These are phyloP conservation scores for Rotaria magnacalcarata DNA, from an alignment of 2,888 invertebrate genomes.

Conservation along the genomic window DNA sequence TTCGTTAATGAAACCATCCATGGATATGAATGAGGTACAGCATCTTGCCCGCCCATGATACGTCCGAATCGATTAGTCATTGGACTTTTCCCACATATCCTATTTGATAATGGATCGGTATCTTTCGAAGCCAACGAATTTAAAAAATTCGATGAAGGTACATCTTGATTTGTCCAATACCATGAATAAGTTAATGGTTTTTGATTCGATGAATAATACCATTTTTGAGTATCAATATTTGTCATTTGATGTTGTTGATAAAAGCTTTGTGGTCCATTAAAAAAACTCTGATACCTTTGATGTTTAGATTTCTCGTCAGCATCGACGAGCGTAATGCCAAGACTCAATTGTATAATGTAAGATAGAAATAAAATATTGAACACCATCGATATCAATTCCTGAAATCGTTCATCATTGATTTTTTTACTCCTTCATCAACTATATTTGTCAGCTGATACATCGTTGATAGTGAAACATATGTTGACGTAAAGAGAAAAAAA, in stretches of 20 bases:
- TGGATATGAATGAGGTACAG: slow-evolving; percentile 22
- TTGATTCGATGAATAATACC: slow-evolving; percentile 13
- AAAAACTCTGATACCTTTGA: background rate
- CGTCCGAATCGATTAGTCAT: background rate
- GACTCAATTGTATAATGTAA: background rate
- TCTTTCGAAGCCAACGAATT: background rate
- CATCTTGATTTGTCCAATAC: slow-evolving; percentile 19
- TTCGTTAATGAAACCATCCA: background rate
- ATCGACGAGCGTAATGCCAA: background rate
- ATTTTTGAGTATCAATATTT: background rate
- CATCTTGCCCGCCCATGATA: slow-evolving; percentile 34
- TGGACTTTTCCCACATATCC: background rate
- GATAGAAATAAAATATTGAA: background rate
- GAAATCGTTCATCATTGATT: background rate
- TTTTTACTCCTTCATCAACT: background rate
- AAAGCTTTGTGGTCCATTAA: background rate
- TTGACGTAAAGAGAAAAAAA: background rate
- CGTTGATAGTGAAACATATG: background rate
- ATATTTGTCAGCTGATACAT: background rate
- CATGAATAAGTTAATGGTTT: background rate
- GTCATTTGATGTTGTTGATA: background rate
- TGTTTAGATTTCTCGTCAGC: background rate
- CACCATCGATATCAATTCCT: background rate
- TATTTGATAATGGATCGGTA: background rate
- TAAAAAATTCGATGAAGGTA: slow-evolving; percentile 5